Percentiles rank a stretch among this genome's conserved stretches.
Evolutionary conservation across 2,888 invertebrate genomes (phyloP).

Genomic region (Gasteruption jaculator): DNA sequence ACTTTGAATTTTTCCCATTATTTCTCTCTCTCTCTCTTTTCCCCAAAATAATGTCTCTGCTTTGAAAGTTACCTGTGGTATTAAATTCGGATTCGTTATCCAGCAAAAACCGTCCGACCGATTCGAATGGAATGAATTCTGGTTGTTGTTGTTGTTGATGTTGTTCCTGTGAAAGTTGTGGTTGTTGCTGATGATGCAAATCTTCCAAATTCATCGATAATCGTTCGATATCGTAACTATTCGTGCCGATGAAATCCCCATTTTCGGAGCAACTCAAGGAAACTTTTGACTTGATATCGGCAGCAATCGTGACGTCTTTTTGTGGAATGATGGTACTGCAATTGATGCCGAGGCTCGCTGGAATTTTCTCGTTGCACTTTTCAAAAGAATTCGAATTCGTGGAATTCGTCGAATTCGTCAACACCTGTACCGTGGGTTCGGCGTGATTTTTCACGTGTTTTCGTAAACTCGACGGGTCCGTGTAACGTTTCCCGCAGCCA

Average conservation of each 20-base stretch:
- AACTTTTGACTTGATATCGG: too few relatives aligned
- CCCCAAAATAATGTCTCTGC: too few relatives aligned
- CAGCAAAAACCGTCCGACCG: conserved; percentile 38
- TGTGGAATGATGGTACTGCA: background rate
- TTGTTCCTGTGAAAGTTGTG: too few relatives aligned
- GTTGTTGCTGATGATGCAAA: background rate
- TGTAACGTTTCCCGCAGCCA: conserved; percentile 88
- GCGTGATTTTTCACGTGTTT: conserved; percentile 87
- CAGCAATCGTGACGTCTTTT: background rate
- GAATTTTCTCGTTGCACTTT: conserved; percentile 7
- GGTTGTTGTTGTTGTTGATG: conserved; percentile 34
- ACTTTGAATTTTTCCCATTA: too few relatives aligned
- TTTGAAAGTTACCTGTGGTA: too few relatives aligned
- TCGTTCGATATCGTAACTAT: too few relatives aligned
- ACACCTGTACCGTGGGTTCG: conserved; percentile 26
- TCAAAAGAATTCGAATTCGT: conserved; percentile 9
- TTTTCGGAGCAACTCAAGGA: too few relatives aligned
- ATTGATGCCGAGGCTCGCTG: conserved; percentile 3
- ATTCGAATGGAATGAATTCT: conserved; percentile 47
- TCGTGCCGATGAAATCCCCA: too few relatives aligned
- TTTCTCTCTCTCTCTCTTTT: too few relatives aligned
- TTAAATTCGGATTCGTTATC: too few relatives aligned
- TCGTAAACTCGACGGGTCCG: conserved; percentile 87
- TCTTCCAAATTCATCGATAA: too few relatives aligned
- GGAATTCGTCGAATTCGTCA: too few relatives aligned